Percentiles rank a stretch among this genome's conserved stretches.
phyloP scores from a whole-genome alignment of 2,888 invertebrate genomes.

The Drosophila birchii region DNA sequence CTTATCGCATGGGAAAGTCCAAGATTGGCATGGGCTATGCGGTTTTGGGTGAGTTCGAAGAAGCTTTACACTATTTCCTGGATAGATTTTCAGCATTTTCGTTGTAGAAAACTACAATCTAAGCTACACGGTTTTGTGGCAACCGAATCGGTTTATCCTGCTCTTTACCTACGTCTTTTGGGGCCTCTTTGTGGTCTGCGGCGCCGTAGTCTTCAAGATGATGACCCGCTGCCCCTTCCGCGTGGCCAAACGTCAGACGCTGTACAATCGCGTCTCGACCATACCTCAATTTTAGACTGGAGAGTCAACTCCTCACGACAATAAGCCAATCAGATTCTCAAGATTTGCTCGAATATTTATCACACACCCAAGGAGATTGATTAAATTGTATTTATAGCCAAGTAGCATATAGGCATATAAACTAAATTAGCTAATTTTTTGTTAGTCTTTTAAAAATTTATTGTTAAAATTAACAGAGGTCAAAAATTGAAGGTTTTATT shows the following conservation, averaged over 20 bases:
- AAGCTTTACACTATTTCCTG: not conserved
- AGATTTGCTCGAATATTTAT: conserved; percentile 30
- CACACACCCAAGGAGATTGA: conserved; percentile 3
- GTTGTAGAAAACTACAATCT: conserved; percentile 80
- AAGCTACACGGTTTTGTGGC: conserved; percentile 83
- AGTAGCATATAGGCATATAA: not conserved
- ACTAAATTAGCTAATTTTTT: conserved; percentile 1
- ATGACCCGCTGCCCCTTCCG: conserved; percentile 84
- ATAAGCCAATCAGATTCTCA: conserved; percentile 38
- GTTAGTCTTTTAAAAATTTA: conserved; percentile 1
- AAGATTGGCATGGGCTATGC: conserved; percentile 95
- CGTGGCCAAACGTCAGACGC: conserved; percentile 79
- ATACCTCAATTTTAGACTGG: conserved; percentile 83
- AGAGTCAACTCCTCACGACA: conserved; percentile 20
- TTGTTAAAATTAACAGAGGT: conserved; percentile 1
- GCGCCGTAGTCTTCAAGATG: conserved; percentile 80
- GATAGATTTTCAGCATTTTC: no score
- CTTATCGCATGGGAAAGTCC: conserved; percentile 96
- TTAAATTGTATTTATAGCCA: conserved; percentile 21
- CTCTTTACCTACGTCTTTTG: conserved; percentile 81
- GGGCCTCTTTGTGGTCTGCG: conserved; percentile 78
- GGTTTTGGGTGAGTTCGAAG: conserved; percentile 87
- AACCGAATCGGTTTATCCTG: conserved; percentile 81
- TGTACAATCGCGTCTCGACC: conserved; percentile 75
- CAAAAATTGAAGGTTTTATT: not conserved